Evolutionary conservation across 2,888 invertebrate genomes (phyloP).

Genomic region (Bombyx huttoni): DNA sequence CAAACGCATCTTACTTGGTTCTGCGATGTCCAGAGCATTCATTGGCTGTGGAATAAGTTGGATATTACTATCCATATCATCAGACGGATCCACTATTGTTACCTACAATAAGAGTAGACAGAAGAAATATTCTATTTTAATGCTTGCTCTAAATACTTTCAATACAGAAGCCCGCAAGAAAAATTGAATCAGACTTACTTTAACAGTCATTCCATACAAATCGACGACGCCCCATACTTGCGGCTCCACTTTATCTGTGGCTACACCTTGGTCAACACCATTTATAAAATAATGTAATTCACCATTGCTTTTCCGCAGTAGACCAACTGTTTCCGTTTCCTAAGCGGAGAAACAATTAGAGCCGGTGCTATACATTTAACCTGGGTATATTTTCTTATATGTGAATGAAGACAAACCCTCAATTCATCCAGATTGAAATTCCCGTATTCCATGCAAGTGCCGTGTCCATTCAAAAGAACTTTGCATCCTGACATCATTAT

Average conservation of each 20-base stretch:
- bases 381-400: no score
- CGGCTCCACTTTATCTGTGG: conserved; percentile 84
- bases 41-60: conserved; percentile 20
- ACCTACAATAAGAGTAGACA: conserved; percentile 54
- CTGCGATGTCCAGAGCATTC: not conserved
- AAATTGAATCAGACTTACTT: conserved; percentile 22
- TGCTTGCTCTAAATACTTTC: not conserved
- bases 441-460: conserved; percentile 92
- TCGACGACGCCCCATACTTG: conserved; percentile 96
- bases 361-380: no score
- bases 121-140: not conserved
- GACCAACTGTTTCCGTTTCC: conserved; percentile 93
- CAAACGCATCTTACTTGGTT: not conserved
- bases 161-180: no score
- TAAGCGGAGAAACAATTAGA: conserved; percentile 25
- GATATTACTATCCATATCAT: conserved; percentile 78
- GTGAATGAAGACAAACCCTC: conserved; percentile 64
- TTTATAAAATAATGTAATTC: conserved; percentile 95
- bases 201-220: conserved; percentile 93
- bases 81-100: conserved; percentile 88
- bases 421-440: conserved; percentile 92
- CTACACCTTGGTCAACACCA: conserved; percentile 92
- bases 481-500: conserved; percentile 98
- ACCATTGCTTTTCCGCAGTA: conserved; percentile 88
- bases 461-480: conserved; percentile 95